Base-by-base conservation (phyloP, 1,140 invertebrate species). In the Zeugodacus cucurbitae region DNA sequence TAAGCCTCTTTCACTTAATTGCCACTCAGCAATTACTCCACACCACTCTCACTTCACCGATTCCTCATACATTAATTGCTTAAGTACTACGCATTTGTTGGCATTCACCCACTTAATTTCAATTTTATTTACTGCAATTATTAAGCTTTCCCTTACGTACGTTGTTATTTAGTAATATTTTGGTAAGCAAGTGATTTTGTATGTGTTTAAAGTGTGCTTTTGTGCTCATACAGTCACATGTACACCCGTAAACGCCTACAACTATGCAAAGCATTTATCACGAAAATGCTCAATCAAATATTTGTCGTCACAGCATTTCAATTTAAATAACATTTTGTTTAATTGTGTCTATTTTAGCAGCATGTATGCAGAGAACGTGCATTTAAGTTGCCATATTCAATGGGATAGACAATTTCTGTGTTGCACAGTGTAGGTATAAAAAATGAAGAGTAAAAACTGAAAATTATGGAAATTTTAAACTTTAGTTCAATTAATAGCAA, bases 271-370 rank as follows among this genome's bases (percentile, higher is more conserved):
- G 26, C 74, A 82, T 22, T 48, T 82, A 82, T 29, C 10, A 10
- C n/a, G 10, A 17, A 48, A 82, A 82, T 82, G 22, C 41, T 48
- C 41, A 48, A 20, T 82, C 74, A 82, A 82, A 82, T 82, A 82
- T 82, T 48, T 82, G 44, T 2, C 34, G 22, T 20, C 74, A 82
- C 74, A 82, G 41, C 14, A 54, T 82, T 82, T 48, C 74, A 82
- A 82, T 54, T 82, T 82, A 82, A 82, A 82, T 54, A 48, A 22
- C 74, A 48, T 82, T 82, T 82, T 17, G 29, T 54, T 82, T 82
- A 82, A 82, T 82, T 82, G 44, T 14, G 48, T 54, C 48, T 54
- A 54, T 54, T 54, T 17, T 54, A 17, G 48, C 48, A 54, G 48
- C 74, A 74, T 7, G n/a, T n/a, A 26, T 62, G 58, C 58, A 10